Evolutionary conservation across 2,888 invertebrate genomes (phyloP).

Genomic region (Temnothorax ravouxi): DNA sequence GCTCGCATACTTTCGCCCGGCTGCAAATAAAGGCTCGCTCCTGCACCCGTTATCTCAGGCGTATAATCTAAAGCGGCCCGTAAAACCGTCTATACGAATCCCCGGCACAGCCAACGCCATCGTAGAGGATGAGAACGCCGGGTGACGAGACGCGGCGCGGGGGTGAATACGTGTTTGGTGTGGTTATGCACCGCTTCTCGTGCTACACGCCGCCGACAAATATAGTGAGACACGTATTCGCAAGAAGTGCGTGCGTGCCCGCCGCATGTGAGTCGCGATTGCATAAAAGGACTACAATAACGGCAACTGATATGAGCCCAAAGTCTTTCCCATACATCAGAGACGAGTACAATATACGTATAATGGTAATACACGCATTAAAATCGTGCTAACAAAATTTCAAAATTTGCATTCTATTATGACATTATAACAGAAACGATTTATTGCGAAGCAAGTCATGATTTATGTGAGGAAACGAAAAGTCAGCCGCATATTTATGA

Average conservation of each 20-base stretch:
- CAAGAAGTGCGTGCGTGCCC: constrained; percentile 11
- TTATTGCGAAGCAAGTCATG: background rate
- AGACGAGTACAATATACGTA: background rate
- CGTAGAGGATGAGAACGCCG: constrained; percentile 22
- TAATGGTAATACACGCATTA: background rate
- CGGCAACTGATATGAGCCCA: background rate
- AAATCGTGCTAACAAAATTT: constrained; percentile 9
- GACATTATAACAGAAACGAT: background rate
- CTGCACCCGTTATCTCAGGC: constrained; percentile 80
- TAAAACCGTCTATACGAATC: constrained; percentile 80
- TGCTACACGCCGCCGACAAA: constrained; percentile 43
- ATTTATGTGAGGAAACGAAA: background rate
- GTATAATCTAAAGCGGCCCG: constrained; percentile 83
- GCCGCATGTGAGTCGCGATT: constrained; percentile 31
- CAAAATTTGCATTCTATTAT: background rate
- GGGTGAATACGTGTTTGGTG: constrained; percentile 80
- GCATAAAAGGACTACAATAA: constrained; percentile 18
- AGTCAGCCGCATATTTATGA: background rate
- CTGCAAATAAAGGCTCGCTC: constrained; percentile 73
- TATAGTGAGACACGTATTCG: constrained; percentile 47
- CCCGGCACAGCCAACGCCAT: constrained; percentile 55
- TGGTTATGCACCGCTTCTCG: constrained; percentile 64
- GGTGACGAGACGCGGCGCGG: constrained; percentile 17
- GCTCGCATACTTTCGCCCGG: constrained; percentile 67
- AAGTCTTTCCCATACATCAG: background rate